phyloP scores from a whole-genome alignment of 2,888 invertebrate genomes.

The Drosophila longiperda region DNA sequence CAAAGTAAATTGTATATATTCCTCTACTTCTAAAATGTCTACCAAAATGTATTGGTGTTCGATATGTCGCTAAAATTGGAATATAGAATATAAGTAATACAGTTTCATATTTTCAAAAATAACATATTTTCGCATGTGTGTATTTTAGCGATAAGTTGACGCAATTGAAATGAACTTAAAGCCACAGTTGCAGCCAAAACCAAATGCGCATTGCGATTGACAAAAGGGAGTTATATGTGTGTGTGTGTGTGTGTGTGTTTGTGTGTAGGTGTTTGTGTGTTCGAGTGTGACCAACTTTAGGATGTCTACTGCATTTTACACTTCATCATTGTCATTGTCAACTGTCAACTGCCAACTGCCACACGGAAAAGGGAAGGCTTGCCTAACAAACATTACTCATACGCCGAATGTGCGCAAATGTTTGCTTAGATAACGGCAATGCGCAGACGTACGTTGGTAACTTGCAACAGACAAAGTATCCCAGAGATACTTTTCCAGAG shows the following conservation, averaged over 20 bases:
- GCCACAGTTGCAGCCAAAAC: background rate
- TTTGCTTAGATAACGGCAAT: constrained; percentile 57
- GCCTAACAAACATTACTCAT: constrained; percentile 58
- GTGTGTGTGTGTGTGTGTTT: background rate
- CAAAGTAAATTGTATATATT: background rate
- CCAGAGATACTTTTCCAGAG: constrained; percentile 49
- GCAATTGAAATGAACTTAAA: background rate
- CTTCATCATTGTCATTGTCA: constrained; percentile 49
- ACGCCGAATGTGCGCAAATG: constrained; percentile 67
- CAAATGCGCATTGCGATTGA: background rate
- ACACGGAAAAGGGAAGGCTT: background rate
- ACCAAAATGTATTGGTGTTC: background rate
- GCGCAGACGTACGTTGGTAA: constrained; percentile 37
- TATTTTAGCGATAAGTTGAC: background rate
- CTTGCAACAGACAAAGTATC: constrained; percentile 35
- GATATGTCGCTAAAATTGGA: background rate
- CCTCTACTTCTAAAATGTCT: background rate
- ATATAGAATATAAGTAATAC: no score
- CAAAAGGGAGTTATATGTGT: background rate
- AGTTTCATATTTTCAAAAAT: no score
- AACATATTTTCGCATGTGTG: no score
- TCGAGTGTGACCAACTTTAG: constrained; percentile 1
- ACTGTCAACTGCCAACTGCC: constrained; percentile 1
- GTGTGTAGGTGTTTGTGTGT: no score
- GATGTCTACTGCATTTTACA: background rate